phyloP scores from a whole-genome alignment of 2,888 invertebrate species.

The Nemurella pictetii region DNA sequence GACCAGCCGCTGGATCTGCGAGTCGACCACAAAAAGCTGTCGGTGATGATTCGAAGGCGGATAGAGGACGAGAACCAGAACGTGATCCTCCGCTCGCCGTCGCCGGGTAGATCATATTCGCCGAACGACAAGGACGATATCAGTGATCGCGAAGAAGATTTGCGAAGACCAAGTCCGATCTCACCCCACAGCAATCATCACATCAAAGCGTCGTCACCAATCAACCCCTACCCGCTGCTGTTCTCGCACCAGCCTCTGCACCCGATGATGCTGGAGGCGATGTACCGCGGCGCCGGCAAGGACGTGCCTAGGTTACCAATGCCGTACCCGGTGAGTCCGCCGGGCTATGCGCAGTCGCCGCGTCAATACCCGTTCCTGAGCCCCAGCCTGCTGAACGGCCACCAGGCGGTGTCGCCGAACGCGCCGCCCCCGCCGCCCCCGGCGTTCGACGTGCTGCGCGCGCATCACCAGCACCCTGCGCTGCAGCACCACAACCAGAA shows the following conservation, averaged over 20 bases:
- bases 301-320: conserved; percentile 63
- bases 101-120: conserved; percentile 43
- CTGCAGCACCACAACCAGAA: conserved; percentile 49
- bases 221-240: conserved; percentile 53
- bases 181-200: conserved; percentile 54
- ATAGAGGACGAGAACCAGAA: conserved; percentile 87
- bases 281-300: conserved; percentile 62
- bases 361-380: conserved; percentile 54
- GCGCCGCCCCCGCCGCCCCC: conserved; percentile 55
- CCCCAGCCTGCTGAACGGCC: conserved; percentile 52
- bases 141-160: conserved; percentile 43
- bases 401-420: conserved; percentile 51
- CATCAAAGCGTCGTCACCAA: conserved; percentile 33
- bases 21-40: conserved; percentile 77
- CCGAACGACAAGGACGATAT: conserved; percentile 40
- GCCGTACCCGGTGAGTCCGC: conserved; percentile 58
- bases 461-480: conserved; percentile 46
- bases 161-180: conserved; percentile 52
- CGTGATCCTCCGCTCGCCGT: conserved; percentile 58
- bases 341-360: conserved; percentile 52
- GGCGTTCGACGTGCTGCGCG: conserved; percentile 64
- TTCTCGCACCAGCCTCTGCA: conserved; percentile 66
- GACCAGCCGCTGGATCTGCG: conserved; percentile 88
- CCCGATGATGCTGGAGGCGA: conserved; percentile 72
- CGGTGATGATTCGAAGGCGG: conserved; percentile 54